Evolutionary conservation across 1,140 invertebrate species (phyloP).

Genomic region (Cotesia glomerata): DNA sequence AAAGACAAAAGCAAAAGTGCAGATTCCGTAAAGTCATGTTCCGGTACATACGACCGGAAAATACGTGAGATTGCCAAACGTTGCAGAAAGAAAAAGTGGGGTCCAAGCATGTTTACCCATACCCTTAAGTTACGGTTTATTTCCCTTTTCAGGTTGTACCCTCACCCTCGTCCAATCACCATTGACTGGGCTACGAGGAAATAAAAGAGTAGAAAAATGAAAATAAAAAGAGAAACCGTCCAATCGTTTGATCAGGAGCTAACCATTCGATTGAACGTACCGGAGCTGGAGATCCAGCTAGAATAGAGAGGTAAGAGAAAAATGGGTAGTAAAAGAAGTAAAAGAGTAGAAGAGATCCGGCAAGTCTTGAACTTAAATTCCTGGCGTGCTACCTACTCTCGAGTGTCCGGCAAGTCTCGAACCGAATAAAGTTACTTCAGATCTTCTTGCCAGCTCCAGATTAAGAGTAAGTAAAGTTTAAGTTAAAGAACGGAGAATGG

Average conservation of each 20-base stretch:
- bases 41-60: constrained; percentile 10
- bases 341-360: background rate
- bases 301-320: background rate
- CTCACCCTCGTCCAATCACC: constrained; percentile 34
- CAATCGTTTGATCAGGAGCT: constrained; percentile 37
- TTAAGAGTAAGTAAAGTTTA: constrained; percentile 9
- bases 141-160: constrained; percentile 26
- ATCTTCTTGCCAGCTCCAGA: background rate
- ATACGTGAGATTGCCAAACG: constrained; percentile 29
- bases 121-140: constrained; percentile 31
- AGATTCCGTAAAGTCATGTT: constrained; percentile 23
- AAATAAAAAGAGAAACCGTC: constrained; percentile 4
- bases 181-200: constrained; percentile 26
- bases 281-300: background rate
- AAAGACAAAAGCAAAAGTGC: constrained; percentile 8
- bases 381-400: constrained; percentile 32
- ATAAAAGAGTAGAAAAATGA: background rate
- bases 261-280: constrained; percentile 25
- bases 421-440: constrained; percentile 11
- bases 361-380: constrained; percentile 45
- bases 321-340: background rate
- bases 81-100: background rate
- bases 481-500: background rate
- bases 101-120: constrained; percentile 3
- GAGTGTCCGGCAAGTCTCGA: constrained; percentile 7